Evolutionary conservation across 1,140 invertebrate genomes (phyloP).

Genomic region (Thalassaphorura encarpata): DNA sequence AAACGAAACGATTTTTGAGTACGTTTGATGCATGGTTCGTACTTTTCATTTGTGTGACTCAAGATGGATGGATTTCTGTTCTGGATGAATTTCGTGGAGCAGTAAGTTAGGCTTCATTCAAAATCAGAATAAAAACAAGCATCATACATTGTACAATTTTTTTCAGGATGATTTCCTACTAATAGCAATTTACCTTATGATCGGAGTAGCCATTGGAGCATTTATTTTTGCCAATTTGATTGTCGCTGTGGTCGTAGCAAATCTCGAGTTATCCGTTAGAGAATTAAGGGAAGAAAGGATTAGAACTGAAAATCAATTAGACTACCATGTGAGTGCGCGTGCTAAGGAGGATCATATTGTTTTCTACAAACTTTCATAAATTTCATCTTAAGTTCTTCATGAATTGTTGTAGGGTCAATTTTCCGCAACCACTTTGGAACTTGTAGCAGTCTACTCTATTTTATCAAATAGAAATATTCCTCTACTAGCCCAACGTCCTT

Average conservation of each 20-base stretch:
- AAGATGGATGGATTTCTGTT: conserved; percentile 32
- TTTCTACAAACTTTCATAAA: not conserved
- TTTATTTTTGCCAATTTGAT: conserved; percentile 35
- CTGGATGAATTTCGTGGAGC: conserved; percentile 9
- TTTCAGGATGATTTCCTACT: not conserved
- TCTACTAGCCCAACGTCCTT: conserved; percentile 14
- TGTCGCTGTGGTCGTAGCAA: conserved; percentile 33
- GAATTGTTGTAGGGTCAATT: conserved; percentile 2
- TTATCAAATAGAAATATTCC: conserved; percentile 11
- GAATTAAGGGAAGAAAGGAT: conserved; percentile 17
- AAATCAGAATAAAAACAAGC: not conserved
- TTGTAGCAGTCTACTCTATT: conserved; percentile 9
- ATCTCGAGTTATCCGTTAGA: conserved; percentile 28
- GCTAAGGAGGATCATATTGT: too few relatives aligned
- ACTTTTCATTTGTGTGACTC: conserved; percentile 34
- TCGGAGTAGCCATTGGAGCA: conserved; percentile 31
- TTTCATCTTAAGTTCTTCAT: not conserved
- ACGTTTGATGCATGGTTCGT: conserved; percentile 30
- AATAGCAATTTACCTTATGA: conserved; percentile 27
- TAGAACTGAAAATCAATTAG: conserved; percentile 17
- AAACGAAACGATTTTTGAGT: conserved; percentile 25
- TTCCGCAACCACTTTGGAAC: not conserved
- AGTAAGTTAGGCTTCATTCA: not conserved
- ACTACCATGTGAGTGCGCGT: not conserved
- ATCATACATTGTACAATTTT: not conserved